phyloP scores from a whole-genome alignment of 2,797 vertebrate genomes.

The Tauraco hartlaubi region DNA sequence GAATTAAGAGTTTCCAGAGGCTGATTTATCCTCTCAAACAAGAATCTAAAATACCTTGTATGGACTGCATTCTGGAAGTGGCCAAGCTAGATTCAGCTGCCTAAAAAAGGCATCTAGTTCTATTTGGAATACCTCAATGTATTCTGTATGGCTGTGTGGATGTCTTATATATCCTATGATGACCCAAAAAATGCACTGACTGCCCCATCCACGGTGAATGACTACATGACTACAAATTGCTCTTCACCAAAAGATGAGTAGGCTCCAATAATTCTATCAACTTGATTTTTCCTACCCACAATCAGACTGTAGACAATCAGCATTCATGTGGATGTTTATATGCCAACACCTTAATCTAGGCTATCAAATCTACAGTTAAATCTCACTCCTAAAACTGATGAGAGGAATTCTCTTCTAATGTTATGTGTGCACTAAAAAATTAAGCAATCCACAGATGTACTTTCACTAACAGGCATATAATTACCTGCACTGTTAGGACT shows the following conservation, averaged over 20 bases:
- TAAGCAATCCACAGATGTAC: background rate
- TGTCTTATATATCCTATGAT: background rate
- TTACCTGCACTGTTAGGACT: background rate
- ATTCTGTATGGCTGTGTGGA: background rate
- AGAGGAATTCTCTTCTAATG: background rate
- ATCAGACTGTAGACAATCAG: background rate
- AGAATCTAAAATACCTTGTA: background rate
- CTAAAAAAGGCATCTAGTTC: background rate
- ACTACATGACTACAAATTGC: background rate
- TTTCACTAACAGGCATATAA: background rate
- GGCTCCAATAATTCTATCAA: background rate
- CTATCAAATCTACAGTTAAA: background rate
- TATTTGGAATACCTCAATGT: background rate
- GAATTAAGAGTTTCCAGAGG: background rate
- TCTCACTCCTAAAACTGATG: background rate
- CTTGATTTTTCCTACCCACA: background rate
- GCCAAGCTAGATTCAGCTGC: background rate
- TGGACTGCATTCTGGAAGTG: background rate
- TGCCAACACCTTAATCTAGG: background rate
- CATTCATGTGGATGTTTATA: background rate
- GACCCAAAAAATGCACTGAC: background rate
- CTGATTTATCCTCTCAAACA: background rate
- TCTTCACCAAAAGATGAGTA: background rate
- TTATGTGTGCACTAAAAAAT: background rate
- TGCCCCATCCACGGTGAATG: background rate